Percentiles rank a stretch among this genome's conserved stretches.
Conservation (phyloP, 2,888 invertebrate genomes). For the Dusona sp. region DNA sequence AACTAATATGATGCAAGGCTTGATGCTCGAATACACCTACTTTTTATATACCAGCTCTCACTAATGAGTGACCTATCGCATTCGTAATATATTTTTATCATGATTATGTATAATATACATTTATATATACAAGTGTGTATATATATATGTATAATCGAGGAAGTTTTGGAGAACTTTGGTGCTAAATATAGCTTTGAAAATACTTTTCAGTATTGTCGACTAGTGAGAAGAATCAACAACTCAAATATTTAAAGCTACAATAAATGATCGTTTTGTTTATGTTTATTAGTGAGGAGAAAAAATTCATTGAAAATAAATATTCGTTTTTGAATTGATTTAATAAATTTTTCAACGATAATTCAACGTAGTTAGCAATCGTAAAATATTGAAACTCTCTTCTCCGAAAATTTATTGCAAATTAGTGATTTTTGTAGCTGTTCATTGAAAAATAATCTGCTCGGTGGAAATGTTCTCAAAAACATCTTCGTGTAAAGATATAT, state of each 20-base stretch:
- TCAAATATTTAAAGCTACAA: background rate
- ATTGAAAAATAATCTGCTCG: background rate
- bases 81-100: conserved; percentile 76
- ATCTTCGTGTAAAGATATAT: conserved; percentile 41
- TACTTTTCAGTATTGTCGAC: background rate
- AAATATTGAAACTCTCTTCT: background rate
- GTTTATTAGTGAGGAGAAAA: background rate
- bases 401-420: background rate
- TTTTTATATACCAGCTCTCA: conserved; percentile 81
- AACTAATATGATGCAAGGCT: conserved; percentile 85
- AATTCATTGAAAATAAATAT: background rate
- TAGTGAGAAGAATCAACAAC: background rate
- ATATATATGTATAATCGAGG: conserved; percentile 3
- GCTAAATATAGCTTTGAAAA: background rate
- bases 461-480: conserved; percentile 36
- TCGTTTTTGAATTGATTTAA: too few species aligned
- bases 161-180: conserved; percentile 28
- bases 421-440: background rate
- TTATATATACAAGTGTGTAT: conserved; percentile 37
- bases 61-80: conserved; percentile 84
- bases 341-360: too few species aligned
- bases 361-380: background rate
- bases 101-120: conserved; percentile 31
- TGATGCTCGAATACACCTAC: conserved; percentile 85
- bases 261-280: background rate